A percentile compares a stretch with the other conserved stretches of the same genome.
These are phyloP conservation scores for Ictidomys tridecemlineatus DNA, from an alignment of 2,113 vertebrate genomes.

Conservation along the genomic window DNA sequence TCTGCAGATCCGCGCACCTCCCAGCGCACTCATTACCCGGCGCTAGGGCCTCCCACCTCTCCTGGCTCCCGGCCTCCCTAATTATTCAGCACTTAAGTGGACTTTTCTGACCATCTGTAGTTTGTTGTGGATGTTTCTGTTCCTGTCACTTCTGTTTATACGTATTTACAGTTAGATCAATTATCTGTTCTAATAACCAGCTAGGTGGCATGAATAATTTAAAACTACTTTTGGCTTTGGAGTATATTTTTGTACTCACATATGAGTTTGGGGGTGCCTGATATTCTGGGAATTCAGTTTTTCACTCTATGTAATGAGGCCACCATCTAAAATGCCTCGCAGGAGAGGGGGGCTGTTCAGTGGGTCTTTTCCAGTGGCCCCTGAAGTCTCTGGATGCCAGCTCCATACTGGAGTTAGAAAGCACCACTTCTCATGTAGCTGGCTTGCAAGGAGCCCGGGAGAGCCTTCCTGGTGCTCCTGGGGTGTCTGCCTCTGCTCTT, in stretches of 20 bases:
- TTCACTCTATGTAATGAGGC: background rate
- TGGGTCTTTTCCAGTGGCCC: background rate
- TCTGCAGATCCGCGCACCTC: background rate
- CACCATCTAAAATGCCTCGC: background rate
- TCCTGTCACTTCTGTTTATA: constrained; percentile 54
- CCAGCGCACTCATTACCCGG: background rate
- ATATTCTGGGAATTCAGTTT: constrained; percentile 36
- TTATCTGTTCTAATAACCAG: constrained; percentile 31
- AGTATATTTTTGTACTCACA: background rate
- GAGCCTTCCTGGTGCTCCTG: background rate
- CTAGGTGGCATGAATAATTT: constrained; percentile 64
- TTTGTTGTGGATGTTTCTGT: background rate
- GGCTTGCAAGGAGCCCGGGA: constrained; percentile 18
- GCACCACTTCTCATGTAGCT: background rate
- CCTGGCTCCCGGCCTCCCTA: background rate
- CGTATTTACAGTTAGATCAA: constrained; percentile 55
- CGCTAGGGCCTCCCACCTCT: background rate
- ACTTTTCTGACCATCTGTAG: constrained; percentile 45
- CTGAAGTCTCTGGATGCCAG: background rate
- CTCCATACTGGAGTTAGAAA: background rate
- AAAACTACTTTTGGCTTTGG: constrained; percentile 20
- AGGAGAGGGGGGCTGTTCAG: background rate
- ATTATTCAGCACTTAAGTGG: background rate
- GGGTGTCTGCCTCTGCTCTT: constrained; percentile 8
- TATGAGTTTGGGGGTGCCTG: background rate